Evolutionary conservation across 2,797 vertebrate genomes (phyloP).

Genomic region (Garrulus glandarius): DNA sequence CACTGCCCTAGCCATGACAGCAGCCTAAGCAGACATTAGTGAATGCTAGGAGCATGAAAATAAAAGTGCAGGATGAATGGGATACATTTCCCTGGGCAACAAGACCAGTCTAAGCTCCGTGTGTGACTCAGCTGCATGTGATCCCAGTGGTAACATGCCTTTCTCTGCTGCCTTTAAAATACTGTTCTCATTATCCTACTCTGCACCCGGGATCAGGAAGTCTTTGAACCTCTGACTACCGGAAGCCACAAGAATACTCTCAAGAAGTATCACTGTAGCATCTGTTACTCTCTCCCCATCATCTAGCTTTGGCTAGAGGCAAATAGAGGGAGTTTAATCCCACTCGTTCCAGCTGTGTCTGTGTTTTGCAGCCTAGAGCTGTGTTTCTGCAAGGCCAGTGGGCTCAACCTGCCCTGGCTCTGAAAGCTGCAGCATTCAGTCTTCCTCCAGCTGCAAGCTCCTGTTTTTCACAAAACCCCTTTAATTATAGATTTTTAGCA

Average conservation of each 20-base stretch:
- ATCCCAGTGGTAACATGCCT: not conserved
- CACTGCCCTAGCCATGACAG: not conserved
- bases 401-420: not conserved
- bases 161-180: not conserved
- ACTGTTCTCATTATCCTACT: not conserved
- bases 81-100: not conserved
- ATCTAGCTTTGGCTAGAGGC: not conserved
- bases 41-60: not conserved
- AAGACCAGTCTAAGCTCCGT: not conserved
- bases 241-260: not conserved
- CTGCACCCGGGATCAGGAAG: not conserved
- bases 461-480: not conserved
- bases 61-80: not conserved
- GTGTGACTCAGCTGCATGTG: not conserved
- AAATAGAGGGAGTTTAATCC: not conserved
- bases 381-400: not conserved
- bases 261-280: not conserved
- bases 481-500: not conserved
- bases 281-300: not conserved
- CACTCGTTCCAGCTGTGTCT: not conserved
- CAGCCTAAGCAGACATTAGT: not conserved
- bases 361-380: accelerated
- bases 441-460: not conserved
- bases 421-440: not conserved
- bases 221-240: not conserved